These are phyloP conservation scores for Athene noctua DNA, from an alignment of 2,113 vertebrate genomes.

Conservation along the genomic window DNA sequence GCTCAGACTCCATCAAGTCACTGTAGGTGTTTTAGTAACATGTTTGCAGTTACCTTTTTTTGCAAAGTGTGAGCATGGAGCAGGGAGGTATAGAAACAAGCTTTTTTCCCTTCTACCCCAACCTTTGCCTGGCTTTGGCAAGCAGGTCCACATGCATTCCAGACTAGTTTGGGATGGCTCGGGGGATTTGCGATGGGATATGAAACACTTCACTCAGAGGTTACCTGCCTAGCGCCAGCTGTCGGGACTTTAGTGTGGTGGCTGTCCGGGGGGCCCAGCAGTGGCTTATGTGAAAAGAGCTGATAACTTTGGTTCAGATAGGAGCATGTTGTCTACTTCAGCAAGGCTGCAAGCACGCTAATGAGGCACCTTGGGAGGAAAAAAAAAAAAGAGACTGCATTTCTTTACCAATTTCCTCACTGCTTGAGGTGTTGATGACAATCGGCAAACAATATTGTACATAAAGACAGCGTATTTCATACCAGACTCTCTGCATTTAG, in stretches of 20 bases:
- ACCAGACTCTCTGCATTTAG: not conserved
- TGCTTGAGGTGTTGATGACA: not conserved
- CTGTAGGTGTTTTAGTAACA: not conserved
- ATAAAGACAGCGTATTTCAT: not conserved
- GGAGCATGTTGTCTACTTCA: not conserved
- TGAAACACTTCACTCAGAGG: conserved; percentile 51
- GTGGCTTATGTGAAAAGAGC: not conserved
- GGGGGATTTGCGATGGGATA: conserved; percentile 49
- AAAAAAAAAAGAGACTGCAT: not conserved
- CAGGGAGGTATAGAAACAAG: not conserved
- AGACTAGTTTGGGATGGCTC: not conserved
- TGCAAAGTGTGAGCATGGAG: not conserved
- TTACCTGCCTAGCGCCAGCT: not conserved
- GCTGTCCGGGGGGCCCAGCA: not conserved
- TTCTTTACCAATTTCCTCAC: not conserved
- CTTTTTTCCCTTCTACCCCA: not conserved
- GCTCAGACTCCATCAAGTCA: not conserved
- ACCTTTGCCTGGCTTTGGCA: conserved; percentile 26
- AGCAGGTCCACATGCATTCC: conserved; percentile 17
- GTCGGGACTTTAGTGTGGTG: not conserved
- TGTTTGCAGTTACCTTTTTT: not conserved
- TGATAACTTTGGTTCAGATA: not conserved
- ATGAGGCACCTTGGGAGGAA: not conserved
- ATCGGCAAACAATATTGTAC: not conserved
- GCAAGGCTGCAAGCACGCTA: not conserved